Evolutionary conservation across 2,113 vertebrate species (phyloP).

Genomic region (Strigops habroptila): DNA sequence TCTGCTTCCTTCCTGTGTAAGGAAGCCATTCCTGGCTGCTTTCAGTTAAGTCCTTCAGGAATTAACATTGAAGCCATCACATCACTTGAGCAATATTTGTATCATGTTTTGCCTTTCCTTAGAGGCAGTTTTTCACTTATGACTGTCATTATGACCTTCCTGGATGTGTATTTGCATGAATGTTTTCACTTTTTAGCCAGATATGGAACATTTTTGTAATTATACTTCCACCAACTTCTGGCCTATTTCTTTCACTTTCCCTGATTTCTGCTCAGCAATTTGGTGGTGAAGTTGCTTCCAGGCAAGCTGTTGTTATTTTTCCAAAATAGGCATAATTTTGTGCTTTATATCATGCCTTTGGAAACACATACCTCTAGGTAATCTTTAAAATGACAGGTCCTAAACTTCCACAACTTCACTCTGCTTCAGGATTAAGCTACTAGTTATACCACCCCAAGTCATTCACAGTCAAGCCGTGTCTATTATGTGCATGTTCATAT

Average conservation of each 20-base stretch:
- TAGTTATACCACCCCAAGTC: neutral
- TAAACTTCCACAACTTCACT: neutral
- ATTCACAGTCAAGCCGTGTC: neutral
- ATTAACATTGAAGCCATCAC: neutral
- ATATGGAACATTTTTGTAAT: neutral
- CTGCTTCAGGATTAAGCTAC: neutral
- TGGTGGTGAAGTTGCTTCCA: neutral
- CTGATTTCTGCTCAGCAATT: neutral
- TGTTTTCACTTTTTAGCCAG: neutral
- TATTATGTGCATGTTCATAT: rapidly evolving
- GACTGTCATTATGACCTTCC: neutral
- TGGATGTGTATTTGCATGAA: neutral
- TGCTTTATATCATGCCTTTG: neutral
- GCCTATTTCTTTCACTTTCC: neutral
- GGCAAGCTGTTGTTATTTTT: neutral
- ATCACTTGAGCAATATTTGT: neutral
- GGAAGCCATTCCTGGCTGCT: neutral
- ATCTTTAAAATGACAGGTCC: neutral
- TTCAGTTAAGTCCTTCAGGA: neutral
- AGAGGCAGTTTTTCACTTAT: neutral
- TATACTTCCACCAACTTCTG: neutral
- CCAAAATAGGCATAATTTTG: neutral
- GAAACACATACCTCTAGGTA: neutral
- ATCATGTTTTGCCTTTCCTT: neutral
- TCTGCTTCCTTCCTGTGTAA: neutral